A percentile compares a stretch with the other conserved stretches of the same genome.
Evolutionary conservation across 2,888 invertebrate species (phyloP).

Genomic region (Hedychridium roseum): DNA sequence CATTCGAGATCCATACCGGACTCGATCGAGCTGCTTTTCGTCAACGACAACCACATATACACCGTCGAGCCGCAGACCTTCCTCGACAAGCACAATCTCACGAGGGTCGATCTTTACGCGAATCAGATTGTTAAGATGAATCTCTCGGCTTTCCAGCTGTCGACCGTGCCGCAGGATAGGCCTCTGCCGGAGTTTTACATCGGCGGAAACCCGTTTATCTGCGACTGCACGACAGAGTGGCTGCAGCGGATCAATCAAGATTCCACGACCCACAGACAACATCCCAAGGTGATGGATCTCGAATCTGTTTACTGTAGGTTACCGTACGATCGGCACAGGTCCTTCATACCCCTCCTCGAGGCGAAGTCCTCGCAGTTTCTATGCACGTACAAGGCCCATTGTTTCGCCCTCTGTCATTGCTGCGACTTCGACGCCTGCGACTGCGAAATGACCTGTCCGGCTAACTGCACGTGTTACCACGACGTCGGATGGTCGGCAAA

Average conservation of each 20-base stretch:
- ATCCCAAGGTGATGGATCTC: constrained; percentile 90
- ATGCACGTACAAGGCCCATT: constrained; percentile 91
- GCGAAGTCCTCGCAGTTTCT: constrained; percentile 90
- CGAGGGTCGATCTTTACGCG: constrained; percentile 90
- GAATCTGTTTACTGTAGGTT: constrained; percentile 90
- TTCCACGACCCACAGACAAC: constrained; percentile 82
- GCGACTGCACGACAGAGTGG: constrained; percentile 97
- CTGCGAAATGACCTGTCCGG: constrained; percentile 96
- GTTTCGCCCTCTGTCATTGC: constrained; percentile 93
- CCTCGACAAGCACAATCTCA: constrained; percentile 86
- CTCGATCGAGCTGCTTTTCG: constrained; percentile 83
- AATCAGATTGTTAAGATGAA: constrained; percentile 92
- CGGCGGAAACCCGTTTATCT: constrained; percentile 92
- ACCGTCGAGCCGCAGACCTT: constrained; percentile 89
- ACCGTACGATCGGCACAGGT: constrained; percentile 83
- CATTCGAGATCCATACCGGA: constrained; percentile 81
- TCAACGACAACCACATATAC: constrained; percentile 88
- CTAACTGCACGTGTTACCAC: constrained; percentile 93
- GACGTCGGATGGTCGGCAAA: constrained; percentile 94
- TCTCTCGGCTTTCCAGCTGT: constrained; percentile 84
- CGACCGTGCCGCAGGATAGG: constrained; percentile 79
- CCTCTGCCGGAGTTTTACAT: constrained; percentile 90
- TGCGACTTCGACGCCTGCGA: constrained; percentile 97
- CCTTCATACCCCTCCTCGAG: constrained; percentile 85
- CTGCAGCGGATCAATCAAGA: constrained; percentile 91